A percentile compares a stretch with the other conserved stretches of the same genome.
phyloP scores from a whole-genome alignment of 2,888 invertebrate species.

The Dryocosmus kuriphilus region DNA sequence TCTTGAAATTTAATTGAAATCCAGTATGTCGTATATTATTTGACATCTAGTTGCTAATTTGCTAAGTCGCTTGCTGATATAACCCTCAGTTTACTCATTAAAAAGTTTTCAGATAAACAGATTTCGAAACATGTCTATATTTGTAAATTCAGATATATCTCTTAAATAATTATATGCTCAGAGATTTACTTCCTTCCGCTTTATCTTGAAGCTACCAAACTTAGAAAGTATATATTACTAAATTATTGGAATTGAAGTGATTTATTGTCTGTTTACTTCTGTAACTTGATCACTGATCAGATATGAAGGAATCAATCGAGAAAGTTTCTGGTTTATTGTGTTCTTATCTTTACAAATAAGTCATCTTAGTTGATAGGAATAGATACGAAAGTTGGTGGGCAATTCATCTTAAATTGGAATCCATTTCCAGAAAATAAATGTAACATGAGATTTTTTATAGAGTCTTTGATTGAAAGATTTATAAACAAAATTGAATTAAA shows the following conservation, averaged over 20 bases:
- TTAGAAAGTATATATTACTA: not conserved
- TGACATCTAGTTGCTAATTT: not conserved
- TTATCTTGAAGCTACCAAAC: no score
- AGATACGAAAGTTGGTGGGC: not conserved
- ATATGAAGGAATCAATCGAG: not conserved
- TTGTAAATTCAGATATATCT: no score
- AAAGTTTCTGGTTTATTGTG: not conserved
- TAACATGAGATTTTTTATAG: not conserved
- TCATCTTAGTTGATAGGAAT: not conserved
- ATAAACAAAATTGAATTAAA: not conserved
- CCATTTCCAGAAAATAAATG: not conserved
- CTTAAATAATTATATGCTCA: no score
- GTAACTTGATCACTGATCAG: not conserved
- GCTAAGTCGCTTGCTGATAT: not conserved
- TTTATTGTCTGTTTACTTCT: not conserved
- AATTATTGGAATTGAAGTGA: not conserved
- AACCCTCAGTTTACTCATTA: not conserved
- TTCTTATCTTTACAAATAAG: not conserved
- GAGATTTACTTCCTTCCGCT: no score
- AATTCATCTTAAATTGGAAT: not conserved
- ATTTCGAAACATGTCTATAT: not conserved
- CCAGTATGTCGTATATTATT: not conserved
- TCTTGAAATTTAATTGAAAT: slow-evolving; percentile 27
- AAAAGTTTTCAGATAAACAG: not conserved
- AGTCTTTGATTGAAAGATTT: not conserved